These are phyloP conservation scores for Myripristis murdjan DNA, from an alignment of 2,797 vertebrate species.

Conservation along the genomic window DNA sequence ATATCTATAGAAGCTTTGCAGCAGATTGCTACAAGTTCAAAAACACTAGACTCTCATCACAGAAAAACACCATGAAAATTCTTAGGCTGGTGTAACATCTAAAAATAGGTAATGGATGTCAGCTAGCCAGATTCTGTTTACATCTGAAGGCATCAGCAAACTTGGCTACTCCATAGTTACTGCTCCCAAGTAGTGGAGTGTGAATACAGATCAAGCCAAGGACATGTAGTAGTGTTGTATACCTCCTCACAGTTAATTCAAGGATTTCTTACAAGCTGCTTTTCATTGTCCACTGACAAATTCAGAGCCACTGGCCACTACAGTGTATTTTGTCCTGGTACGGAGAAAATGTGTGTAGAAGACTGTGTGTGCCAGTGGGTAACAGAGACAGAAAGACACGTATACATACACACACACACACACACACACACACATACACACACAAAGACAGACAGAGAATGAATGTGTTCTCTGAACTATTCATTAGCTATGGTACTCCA, in stretches of 20 bases:
- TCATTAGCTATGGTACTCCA: conserved; percentile 43
- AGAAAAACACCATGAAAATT: no score
- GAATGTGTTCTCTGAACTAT: conserved; percentile 41
- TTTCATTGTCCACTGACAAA: background rate
- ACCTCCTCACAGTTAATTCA: background rate
- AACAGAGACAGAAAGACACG: background rate
- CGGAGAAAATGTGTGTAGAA: no score
- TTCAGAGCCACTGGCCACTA: background rate
- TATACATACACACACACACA: conserved; percentile 2
- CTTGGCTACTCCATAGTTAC: background rate
- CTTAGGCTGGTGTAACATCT: no score
- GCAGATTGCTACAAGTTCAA: no score
- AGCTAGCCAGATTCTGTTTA: conserved; percentile 6
- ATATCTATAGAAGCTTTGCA: no score
- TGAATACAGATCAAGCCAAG: background rate
- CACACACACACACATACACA: conserved; percentile 6
- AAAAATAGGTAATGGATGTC: conserved; percentile 1
- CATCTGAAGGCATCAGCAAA: background rate
- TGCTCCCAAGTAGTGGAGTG: background rate
- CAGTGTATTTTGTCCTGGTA: no score
- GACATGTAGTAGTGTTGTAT: conserved; percentile 2
- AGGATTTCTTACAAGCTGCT: background rate
- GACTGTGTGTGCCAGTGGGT: background rate
- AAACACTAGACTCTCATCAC: no score
- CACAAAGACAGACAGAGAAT: background rate